A percentile compares a stretch with the other conserved stretches of the same genome.
Conservation (phyloP, 2,888 invertebrate species). For the Cryptops parisi region DNA sequence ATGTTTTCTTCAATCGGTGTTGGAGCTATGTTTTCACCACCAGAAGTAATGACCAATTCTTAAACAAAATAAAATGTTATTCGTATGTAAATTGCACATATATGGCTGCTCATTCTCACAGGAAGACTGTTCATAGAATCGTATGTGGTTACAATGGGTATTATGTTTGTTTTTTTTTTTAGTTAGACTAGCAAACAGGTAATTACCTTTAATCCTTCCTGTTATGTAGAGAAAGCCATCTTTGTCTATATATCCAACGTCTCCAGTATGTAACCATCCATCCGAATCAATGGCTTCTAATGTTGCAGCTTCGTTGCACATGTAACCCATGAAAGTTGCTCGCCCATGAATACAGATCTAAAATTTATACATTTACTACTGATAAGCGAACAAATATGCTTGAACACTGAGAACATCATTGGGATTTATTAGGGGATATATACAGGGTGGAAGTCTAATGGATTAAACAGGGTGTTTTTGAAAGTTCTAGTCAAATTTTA, state of each 20-base stretch:
- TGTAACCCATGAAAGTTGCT: too few relatives aligned
- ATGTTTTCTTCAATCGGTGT: conserved; percentile 70
- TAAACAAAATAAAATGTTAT: background rate
- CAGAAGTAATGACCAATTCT: conserved; percentile 81
- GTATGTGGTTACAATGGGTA: background rate
- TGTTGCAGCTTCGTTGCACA: too few relatives aligned
- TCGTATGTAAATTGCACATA: background rate
- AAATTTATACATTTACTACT: too few relatives aligned
- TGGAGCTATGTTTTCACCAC: conserved; percentile 77
- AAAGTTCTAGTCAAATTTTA: too few relatives aligned
- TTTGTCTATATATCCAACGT: conserved; percentile 62
- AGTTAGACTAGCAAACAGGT: background rate
- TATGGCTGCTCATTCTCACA: too few relatives aligned
- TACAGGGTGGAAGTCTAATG: too few relatives aligned
- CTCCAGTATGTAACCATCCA: conserved; percentile 81
- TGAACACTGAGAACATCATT: too few relatives aligned
- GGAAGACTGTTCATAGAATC: too few relatives aligned
- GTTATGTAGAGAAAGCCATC: conserved; percentile 60
- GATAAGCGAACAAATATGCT: too few relatives aligned
- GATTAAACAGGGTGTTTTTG: too few relatives aligned
- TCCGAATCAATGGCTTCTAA: conserved; percentile 54
- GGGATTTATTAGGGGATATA: too few relatives aligned
- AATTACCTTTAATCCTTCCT: conserved; percentile 39
- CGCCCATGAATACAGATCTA: too few relatives aligned
- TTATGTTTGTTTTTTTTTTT: background rate